Percentiles rank a stretch among this genome's conserved stretches.
These are phyloP conservation scores for Nerophis ophidion DNA, from an alignment of 2,113 vertebrate genomes.

Conservation along the genomic window DNA sequence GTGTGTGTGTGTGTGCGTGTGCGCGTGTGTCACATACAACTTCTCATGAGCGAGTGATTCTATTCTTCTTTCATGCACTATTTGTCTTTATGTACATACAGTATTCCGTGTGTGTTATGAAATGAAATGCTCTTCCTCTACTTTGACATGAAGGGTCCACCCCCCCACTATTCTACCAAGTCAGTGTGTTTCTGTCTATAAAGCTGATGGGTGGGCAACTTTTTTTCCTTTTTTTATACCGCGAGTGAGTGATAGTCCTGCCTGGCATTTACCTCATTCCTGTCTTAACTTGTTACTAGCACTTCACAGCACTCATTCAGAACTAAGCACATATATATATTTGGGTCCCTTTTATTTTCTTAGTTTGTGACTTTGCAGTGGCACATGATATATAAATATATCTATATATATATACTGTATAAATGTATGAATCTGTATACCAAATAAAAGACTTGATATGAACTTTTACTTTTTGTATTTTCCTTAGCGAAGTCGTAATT, in stretches of 20 bases:
- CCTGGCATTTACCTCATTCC: constrained; percentile 79
- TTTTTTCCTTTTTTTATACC: constrained; percentile 24
- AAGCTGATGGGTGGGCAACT: background rate
- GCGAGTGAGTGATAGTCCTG: constrained; percentile 61
- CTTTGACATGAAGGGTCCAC: constrained; percentile 65
- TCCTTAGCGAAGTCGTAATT: background rate
- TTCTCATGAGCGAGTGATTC: constrained; percentile 73
- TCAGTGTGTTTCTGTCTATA: constrained; percentile 36
- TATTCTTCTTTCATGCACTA: constrained; percentile 71
- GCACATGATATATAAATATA: constrained; percentile 83
- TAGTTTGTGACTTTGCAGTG: constrained; percentile 67
- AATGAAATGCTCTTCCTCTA: constrained; percentile 44
- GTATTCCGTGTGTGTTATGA: constrained; percentile 40
- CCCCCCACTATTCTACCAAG: constrained; percentile 46
- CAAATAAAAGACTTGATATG: constrained; percentile 98
- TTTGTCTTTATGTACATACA: constrained; percentile 40
- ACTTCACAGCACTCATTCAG: constrained; percentile 44
- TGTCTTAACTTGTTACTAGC: constrained; percentile 41
- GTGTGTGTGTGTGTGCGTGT: constrained; percentile 9
- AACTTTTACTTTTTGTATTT: constrained; percentile 71
- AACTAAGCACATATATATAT: constrained; percentile 56
- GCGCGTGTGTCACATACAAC: constrained; percentile 41
- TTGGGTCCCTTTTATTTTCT: constrained; percentile 64
- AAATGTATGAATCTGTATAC: constrained; percentile 88
- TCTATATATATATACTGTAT: constrained; percentile 81